These are phyloP conservation scores for Meteorus colon DNA, from an alignment of 2,888 invertebrate species.

Conservation along the genomic window DNA sequence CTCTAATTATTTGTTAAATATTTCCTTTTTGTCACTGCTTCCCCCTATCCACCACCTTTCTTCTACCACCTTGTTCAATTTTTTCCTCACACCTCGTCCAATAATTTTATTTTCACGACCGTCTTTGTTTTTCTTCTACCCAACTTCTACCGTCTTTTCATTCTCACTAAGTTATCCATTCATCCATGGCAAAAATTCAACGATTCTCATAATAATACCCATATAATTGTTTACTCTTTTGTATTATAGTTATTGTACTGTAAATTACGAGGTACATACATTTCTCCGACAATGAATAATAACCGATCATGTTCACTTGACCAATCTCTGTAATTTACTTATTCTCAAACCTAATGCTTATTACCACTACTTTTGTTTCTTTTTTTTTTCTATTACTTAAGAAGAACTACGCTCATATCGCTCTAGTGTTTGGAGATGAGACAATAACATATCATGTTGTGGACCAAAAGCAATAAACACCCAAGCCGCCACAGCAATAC, in stretches of 20 bases:
- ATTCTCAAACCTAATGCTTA: conserved; percentile 16
- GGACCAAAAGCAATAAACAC: conserved; percentile 64
- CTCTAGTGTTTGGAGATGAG: conserved; percentile 63
- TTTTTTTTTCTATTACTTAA: background rate
- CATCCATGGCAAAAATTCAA: conserved; percentile 53
- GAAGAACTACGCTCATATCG: conserved; percentile 55
- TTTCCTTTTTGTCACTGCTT: conserved; percentile 29
- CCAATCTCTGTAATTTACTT: conserved; percentile 31
- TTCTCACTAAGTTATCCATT: conserved; percentile 42
- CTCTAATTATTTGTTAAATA: conserved; percentile 53
- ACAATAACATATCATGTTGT: conserved; percentile 62
- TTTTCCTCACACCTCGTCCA: conserved; percentile 41
- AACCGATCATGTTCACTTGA: conserved; percentile 69
- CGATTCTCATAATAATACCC: conserved; percentile 58
- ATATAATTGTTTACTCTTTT: conserved; percentile 67
- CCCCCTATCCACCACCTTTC: background rate
- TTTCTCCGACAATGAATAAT: conserved; percentile 70
- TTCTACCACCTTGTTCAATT: background rate
- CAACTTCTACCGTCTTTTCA: conserved; percentile 17
- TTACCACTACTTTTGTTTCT: conserved; percentile 2
- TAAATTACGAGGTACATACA: conserved; percentile 68
- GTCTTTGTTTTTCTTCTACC: conserved; percentile 26
- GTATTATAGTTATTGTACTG: conserved; percentile 69
- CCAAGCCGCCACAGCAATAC: conserved; percentile 66
- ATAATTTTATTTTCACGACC: conserved; percentile 52